Base-by-base conservation (phyloP, 2,113 vertebrate species). In the Gnathonemus echidnorhynchus region DNA sequence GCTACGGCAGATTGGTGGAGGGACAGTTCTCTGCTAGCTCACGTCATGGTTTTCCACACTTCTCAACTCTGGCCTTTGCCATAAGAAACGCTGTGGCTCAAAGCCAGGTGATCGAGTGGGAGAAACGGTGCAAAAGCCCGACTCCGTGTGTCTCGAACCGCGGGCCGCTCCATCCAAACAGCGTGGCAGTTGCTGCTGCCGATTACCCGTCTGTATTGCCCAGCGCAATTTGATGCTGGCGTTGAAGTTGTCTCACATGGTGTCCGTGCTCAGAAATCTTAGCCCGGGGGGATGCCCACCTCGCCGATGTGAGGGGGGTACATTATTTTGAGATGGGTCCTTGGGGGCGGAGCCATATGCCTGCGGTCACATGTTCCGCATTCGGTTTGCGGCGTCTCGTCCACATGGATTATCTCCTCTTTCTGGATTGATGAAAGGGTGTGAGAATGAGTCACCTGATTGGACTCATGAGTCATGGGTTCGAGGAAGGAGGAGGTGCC, bases 211-310 rank as follows among this genome's bases (percentile, higher is more conserved):
- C 42, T 48, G 83, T 85, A n/a, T 85, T 4, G 45, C 45, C 83
- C 83, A 46, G 83, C 83, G 83, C 83, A 85, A 85, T 85, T 85
- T 85, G 83, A 85, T 85, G 83, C 83, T 85, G 35, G 19, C 39
- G 83, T 48, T 42, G 39, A 48, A 85, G 83, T 85, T 24, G 42
- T 85, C 42, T 85, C 83, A n/a, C 83, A 85, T 45, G 83, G 15
- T n/a, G 83, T 46, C 42, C 6, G 21, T 85, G 39, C 24, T 4
- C 45, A n/a, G 39, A n/a, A 46, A 48, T 85, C 42, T 85, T 45
- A 46, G 83, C 45, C 21, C 6, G 42, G 39, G 42, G 39, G 39
- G 45, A 85, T 48, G 45, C 39, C 7, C 21, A 6, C 21, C 45
- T 85, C 45, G 24, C 83, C 19, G 42, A n/a, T n/a, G 83, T 48